Evolutionary conservation across 2,888 invertebrate species (phyloP).

Genomic region (Drosophila limbata): DNA sequence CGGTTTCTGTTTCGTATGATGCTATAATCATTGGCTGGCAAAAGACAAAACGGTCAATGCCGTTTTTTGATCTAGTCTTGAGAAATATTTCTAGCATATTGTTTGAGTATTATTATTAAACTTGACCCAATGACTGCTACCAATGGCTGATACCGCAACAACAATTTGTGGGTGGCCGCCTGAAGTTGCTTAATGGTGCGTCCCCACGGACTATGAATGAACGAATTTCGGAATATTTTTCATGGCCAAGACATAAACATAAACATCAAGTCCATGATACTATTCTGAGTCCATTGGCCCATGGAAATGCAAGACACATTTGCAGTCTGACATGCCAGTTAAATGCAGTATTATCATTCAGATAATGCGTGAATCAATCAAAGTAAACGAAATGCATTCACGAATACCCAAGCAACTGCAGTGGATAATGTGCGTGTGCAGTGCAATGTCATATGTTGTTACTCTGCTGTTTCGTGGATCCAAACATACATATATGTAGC

Average conservation of each 20-base stretch:
- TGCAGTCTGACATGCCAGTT: constrained; percentile 10
- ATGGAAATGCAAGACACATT: constrained; percentile 23
- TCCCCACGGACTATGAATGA: constrained; percentile 12
- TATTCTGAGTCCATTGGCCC: constrained; percentile 21
- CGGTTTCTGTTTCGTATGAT: too few species aligned
- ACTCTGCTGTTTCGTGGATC: neutral
- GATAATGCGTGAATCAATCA: constrained; percentile 20
- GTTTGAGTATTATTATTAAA: constrained; percentile 49
- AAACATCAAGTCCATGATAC: neutral
- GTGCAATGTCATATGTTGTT: constrained; percentile 15
- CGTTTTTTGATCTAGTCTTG: constrained; percentile 79
- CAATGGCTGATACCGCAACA: constrained; percentile 14
- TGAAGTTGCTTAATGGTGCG: constrained; percentile 30
- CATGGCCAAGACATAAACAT: constrained; percentile 4
- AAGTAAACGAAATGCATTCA: constrained; percentile 10
- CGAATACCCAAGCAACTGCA: neutral
- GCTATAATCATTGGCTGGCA: constrained; percentile 40
- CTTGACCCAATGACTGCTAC: constrained; percentile 74
- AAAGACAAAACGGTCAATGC: constrained; percentile 73
- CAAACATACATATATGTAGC: neutral
- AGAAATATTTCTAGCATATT: constrained; percentile 47
- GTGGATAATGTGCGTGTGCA: neutral
- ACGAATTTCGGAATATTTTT: constrained; percentile 2
- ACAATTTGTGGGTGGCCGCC: constrained; percentile 30
- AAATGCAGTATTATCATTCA: constrained; percentile 6